A percentile compares a stretch with the other conserved stretches of the same genome.
Evolutionary conservation across 2,888 invertebrate genomes (phyloP).

Genomic region (Nomada lathburiana): DNA sequence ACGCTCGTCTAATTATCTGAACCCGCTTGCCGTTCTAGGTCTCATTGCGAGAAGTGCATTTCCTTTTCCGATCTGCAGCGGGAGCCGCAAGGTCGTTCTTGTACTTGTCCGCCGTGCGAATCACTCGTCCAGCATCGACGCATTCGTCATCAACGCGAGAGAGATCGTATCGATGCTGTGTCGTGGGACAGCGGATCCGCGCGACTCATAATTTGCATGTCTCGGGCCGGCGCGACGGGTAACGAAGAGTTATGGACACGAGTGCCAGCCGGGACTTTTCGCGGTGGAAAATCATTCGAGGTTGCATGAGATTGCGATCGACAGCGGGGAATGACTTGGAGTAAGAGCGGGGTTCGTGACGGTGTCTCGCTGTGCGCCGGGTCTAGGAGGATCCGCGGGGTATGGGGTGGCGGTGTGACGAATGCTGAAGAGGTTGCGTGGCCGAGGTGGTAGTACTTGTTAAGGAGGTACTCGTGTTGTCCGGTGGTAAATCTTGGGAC

Average conservation of each 20-base stretch:
- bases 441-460: too few species aligned
- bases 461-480: too few species aligned
- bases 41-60: slow-evolving; percentile 74
- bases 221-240: slow-evolving; percentile 52
- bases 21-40: slow-evolving; percentile 67
- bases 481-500: too few species aligned
- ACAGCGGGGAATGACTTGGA: slow-evolving; percentile 6
- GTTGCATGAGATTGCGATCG: slow-evolving; percentile 54
- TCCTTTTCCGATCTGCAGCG: slow-evolving; percentile 64
- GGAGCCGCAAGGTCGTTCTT: slow-evolving; percentile 59
- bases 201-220: slow-evolving; percentile 71
- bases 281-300: slow-evolving; percentile 43
- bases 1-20: slow-evolving; percentile 63
- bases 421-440: not conserved
- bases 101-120: slow-evolving; percentile 40
- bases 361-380: not conserved
- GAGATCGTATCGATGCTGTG: slow-evolving; percentile 60
- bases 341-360: slow-evolving; percentile 4
- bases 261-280: slow-evolving; percentile 36
- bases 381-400: not conserved
- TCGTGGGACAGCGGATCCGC: slow-evolving; percentile 59
- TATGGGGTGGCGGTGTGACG: not conserved
- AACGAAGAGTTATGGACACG: slow-evolving; percentile 69
- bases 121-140: slow-evolving; percentile 52
- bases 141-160: slow-evolving; percentile 52